Conservation (phyloP, 2,888 invertebrate species). For the Caenorhabditis sulstoni region DNA sequence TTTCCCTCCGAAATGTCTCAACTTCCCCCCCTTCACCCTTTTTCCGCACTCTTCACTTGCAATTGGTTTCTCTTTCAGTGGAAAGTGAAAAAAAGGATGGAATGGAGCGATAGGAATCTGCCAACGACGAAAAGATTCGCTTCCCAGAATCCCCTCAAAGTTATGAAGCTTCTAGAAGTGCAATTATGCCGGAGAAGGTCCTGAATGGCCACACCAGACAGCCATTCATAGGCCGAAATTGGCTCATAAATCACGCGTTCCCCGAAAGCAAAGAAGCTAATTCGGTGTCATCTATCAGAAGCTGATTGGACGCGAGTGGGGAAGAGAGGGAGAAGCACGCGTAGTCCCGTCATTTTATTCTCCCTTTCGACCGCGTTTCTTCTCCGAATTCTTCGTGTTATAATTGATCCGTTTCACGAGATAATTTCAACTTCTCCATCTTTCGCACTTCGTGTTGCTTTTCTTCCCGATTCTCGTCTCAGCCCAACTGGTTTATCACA, state of each 20-base stretch:
- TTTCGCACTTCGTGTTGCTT: slow-evolving; percentile 9
- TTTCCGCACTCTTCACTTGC: slow-evolving; percentile 39
- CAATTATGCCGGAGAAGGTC: slow-evolving; percentile 20
- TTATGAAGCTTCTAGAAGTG: slow-evolving; percentile 15
- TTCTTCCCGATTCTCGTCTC: slow-evolving; percentile 20
- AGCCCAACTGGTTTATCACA: background rate
- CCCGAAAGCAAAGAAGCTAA: slow-evolving; percentile 44
- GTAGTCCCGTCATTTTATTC: slow-evolving; percentile 26
- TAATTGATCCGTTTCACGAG: slow-evolving; percentile 56
- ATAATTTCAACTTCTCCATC: slow-evolving; percentile 50
- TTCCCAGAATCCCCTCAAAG: slow-evolving; percentile 10
- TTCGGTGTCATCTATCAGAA: slow-evolving; percentile 51
- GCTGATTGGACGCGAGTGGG: slow-evolving; percentile 34
- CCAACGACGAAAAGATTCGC: background rate
- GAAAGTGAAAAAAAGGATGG: slow-evolving; percentile 46
- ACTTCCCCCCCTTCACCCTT: slow-evolving; percentile 43
- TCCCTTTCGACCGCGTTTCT: slow-evolving; percentile 36
- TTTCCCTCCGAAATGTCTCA: slow-evolving; percentile 31
- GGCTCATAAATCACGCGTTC: slow-evolving; percentile 51
- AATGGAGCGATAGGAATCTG: slow-evolving; percentile 33
- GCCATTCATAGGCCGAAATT: slow-evolving; percentile 46
- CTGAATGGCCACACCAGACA: slow-evolving; percentile 17
- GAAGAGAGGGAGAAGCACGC: slow-evolving; percentile 16
- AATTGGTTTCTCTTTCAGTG: slow-evolving; percentile 35
- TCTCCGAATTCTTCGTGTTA: slow-evolving; percentile 27